phyloP scores from a whole-genome alignment of 2,113 vertebrate species.

The Petrocephalus microphthalmus region DNA sequence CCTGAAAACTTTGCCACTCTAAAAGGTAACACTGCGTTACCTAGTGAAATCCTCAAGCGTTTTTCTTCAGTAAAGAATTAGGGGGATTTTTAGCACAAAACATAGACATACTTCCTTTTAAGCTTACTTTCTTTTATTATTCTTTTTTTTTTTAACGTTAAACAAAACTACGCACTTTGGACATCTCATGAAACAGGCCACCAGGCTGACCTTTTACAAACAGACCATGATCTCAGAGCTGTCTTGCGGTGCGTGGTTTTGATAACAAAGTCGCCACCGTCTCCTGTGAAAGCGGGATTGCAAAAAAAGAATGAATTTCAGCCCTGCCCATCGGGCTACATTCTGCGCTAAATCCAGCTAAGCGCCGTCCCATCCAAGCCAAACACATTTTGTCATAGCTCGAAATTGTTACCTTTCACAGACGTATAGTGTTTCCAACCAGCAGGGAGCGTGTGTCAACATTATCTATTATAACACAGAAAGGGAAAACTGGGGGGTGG shows the following conservation, averaged over 20 bases:
- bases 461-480: constrained; percentile 83
- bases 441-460: constrained; percentile 90
- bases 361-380: constrained; percentile 74
- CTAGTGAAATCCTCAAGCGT: background rate
- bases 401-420: constrained; percentile 90
- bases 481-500: constrained; percentile 78
- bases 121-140: background rate
- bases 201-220: constrained; percentile 12
- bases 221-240: constrained; percentile 13
- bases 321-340: constrained; percentile 68
- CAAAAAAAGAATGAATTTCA: constrained; percentile 16
- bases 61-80: background rate
- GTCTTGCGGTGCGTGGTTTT: constrained; percentile 15
- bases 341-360: constrained; percentile 81
- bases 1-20: background rate
- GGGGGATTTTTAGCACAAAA: background rate
- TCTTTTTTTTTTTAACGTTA: background rate
- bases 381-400: constrained; percentile 98
- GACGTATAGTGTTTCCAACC: constrained; percentile 86
- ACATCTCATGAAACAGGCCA: background rate
- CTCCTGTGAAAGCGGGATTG: constrained; percentile 13
- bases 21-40: background rate
- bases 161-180: background rate
- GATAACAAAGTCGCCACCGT: constrained; percentile 18
- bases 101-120: background rate